These are phyloP conservation scores for Sebastiscus albofasciatus DNA, from an alignment of 2,797 vertebrate genomes.

Conservation along the genomic window DNA sequence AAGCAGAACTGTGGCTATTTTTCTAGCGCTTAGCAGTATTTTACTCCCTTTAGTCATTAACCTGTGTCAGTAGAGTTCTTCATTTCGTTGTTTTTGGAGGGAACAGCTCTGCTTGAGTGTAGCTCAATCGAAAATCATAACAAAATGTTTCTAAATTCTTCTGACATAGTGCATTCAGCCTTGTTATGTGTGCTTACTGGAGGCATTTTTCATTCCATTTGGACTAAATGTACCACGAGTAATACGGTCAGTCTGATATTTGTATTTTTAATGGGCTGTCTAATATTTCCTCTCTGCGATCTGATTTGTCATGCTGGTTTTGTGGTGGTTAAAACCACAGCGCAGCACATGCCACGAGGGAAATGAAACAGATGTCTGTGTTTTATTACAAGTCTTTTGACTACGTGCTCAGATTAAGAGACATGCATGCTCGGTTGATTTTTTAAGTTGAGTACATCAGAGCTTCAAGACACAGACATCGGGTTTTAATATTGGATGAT, in stretches of 20 bases:
- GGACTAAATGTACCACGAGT: constrained; percentile 43
- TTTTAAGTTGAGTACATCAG: not conserved
- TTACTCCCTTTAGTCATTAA: not conserved
- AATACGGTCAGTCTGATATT: constrained; percentile 40
- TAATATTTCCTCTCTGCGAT: constrained; percentile 1
- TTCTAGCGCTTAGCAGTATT: not conserved
- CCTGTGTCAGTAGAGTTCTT: not conserved
- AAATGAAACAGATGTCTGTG: constrained; percentile 14
- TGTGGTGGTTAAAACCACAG: constrained; percentile 13
- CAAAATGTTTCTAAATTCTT: constrained; percentile 1
- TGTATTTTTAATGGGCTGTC: constrained; percentile 45
- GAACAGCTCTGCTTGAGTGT: not conserved
- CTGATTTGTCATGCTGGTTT: constrained; percentile 37
- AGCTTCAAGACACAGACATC: not conserved
- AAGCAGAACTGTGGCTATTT: not conserved
- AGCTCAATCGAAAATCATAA: not conserved
- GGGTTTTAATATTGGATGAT: not conserved
- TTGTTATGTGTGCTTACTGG: constrained; percentile 4
- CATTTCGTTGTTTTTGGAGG: not conserved
- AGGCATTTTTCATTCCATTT: constrained; percentile 49
- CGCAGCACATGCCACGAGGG: not conserved
- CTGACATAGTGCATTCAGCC: constrained; percentile 18
- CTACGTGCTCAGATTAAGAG: constrained; percentile 4
- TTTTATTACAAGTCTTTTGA: constrained; percentile 25
- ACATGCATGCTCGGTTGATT: not conserved